Evolutionary conservation across 2,797 vertebrate genomes (phyloP).

Genomic region (Champsocephalus gunnari): DNA sequence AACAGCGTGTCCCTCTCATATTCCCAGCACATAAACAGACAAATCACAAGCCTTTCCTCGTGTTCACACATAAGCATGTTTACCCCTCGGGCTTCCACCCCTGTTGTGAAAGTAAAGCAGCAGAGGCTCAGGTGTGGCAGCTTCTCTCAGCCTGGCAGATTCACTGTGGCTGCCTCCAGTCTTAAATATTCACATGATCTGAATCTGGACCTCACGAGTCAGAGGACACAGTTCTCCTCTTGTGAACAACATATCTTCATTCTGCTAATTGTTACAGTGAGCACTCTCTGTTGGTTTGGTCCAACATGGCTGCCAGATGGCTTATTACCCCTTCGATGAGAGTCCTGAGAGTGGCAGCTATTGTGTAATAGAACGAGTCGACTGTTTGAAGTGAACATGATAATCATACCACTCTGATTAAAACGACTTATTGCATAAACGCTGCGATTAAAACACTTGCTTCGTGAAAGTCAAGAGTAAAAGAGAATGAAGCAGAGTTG

Average conservation of each 20-base stretch:
- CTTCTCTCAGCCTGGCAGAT: slow-evolving; percentile 38
- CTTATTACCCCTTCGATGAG: slow-evolving; percentile 60
- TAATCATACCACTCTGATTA: slow-evolving; percentile 61
- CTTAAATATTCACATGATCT: slow-evolving; percentile 30
- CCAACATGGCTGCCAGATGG: slow-evolving; percentile 75
- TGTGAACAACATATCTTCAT: slow-evolving; percentile 45
- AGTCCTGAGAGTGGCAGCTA: slow-evolving; percentile 63
- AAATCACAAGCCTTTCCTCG: slow-evolving; percentile 26
- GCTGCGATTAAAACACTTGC: slow-evolving; percentile 44
- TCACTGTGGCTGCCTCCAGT: slow-evolving; percentile 19
- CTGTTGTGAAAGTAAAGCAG: slow-evolving; percentile 32
- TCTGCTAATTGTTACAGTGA: slow-evolving; percentile 59
- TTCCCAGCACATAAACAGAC: slow-evolving; percentile 23
- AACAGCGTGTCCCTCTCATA: slow-evolving; percentile 9
- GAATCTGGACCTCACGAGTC: slow-evolving; percentile 25
- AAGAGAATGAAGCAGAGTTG: slow-evolving; percentile 54
- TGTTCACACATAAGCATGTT: slow-evolving; percentile 37
- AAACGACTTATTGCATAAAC: slow-evolving; percentile 46
- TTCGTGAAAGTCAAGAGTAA: slow-evolving; percentile 65
- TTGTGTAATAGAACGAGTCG: slow-evolving; percentile 61
- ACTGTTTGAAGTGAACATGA: slow-evolving; percentile 71
- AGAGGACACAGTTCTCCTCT: slow-evolving; percentile 42
- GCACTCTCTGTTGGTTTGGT: slow-evolving; percentile 58
- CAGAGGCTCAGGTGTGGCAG: slow-evolving; percentile 52
- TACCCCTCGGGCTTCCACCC: slow-evolving; percentile 27